Conservation (phyloP, 2,888 invertebrate genomes). For the Diloba caeruleocephala region DNA sequence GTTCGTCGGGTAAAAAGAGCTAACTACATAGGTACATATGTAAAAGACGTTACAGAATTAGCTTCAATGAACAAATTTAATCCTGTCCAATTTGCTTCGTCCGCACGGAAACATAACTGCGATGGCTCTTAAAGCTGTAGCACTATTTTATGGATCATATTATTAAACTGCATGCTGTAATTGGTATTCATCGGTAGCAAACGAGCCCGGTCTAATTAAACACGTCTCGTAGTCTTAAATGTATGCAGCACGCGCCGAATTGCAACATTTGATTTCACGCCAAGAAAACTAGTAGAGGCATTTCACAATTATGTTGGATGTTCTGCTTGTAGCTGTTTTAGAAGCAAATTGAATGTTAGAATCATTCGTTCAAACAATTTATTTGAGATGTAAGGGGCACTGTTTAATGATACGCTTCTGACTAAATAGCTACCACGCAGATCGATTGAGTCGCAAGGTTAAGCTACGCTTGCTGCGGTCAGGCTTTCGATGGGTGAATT, state of each 20-base stretch:
- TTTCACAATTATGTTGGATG: conserved; percentile 48
- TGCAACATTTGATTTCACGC: conserved; percentile 61
- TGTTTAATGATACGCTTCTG: too few species aligned
- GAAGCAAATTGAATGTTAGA: too few species aligned
- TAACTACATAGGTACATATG: too few species aligned
- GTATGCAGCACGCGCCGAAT: conserved; percentile 66
- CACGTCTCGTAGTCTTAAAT: conserved; percentile 65
- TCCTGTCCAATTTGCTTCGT: background rate
- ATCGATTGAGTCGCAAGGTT: too few species aligned
- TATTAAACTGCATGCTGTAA: conserved; percentile 42
- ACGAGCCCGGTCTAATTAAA: conserved; percentile 65
- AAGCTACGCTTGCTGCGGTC: too few species aligned
- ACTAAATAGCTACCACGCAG: too few species aligned
- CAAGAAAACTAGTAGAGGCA: conserved; percentile 39
- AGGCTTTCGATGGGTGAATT: too few species aligned
- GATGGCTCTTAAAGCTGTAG: conserved; percentile 14
- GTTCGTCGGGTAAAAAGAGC: too few species aligned
- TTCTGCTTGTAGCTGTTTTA: conserved; percentile 18
- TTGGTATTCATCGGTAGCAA: conserved; percentile 58
- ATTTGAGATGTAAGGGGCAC: too few species aligned
- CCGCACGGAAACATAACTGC: conserved; percentile 12
- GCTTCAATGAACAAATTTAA: background rate
- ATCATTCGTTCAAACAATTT: too few species aligned
- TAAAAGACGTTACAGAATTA: background rate
- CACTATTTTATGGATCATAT: conserved; percentile 38